Evolutionary conservation across 2,113 vertebrate species (phyloP).

Genomic region (Castor canadensis): DNA sequence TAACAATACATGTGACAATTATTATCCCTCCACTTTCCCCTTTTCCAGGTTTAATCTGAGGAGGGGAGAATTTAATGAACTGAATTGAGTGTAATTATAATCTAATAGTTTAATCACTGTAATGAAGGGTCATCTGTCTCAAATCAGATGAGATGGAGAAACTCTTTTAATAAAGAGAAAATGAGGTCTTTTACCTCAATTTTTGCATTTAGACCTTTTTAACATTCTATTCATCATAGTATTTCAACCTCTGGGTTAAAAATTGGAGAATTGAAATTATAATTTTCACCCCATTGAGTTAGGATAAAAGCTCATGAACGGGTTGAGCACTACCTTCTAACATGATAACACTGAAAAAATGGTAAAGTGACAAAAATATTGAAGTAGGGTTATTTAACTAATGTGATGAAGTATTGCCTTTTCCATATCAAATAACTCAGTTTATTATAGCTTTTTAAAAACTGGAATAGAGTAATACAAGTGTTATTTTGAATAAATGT

Average conservation of each 20-base stretch:
- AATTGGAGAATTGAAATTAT: slow-evolving; percentile 76
- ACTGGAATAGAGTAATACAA: neutral
- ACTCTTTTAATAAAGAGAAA: slow-evolving; percentile 71
- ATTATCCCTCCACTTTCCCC: neutral
- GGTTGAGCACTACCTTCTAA: slow-evolving; percentile 62
- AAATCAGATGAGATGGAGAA: slow-evolving; percentile 69
- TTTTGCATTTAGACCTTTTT: slow-evolving; percentile 80
- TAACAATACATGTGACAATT: neutral
- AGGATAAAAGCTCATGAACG: slow-evolving; percentile 39
- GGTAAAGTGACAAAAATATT: slow-evolving; percentile 57
- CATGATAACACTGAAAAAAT: slow-evolving; percentile 72
- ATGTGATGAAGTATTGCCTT: neutral
- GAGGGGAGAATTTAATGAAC: slow-evolving; percentile 55
- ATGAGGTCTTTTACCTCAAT: slow-evolving; percentile 84
- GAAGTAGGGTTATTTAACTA: slow-evolving; percentile 46
- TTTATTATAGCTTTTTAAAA: neutral
- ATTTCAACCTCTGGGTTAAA: slow-evolving; percentile 83
- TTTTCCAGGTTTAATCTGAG: slow-evolving; percentile 27
- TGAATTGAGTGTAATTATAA: slow-evolving; percentile 63
- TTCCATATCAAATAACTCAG: slow-evolving; percentile 10
- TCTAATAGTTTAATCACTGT: slow-evolving; percentile 76
- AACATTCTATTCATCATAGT: slow-evolving; percentile 78
- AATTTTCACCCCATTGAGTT: slow-evolving; percentile 68
- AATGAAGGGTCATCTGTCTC: slow-evolving; percentile 75
- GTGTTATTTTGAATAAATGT: neutral